Evolutionary conservation across 1,140 invertebrate species (phyloP).

Genomic region (Penaeus japonicus): DNA sequence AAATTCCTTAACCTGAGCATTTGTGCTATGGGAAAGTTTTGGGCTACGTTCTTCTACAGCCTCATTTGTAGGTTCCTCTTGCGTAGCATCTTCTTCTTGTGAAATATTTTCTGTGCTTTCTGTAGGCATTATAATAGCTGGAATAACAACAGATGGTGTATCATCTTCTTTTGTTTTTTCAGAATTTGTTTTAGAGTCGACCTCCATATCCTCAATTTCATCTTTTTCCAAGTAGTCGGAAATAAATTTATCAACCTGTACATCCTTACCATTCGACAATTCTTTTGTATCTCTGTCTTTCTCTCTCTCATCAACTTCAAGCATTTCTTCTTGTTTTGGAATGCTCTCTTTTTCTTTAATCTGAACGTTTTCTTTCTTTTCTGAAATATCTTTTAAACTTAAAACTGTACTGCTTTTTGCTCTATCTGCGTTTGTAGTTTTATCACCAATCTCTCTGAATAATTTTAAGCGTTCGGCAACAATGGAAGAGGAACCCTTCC

Average conservation of each 20-base stretch:
- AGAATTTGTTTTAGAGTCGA: too few species aligned
- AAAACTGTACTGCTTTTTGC: conserved; percentile 51
- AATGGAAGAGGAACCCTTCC: conserved; percentile 25
- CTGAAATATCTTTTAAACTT: conserved; percentile 49
- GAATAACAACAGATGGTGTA: background rate
- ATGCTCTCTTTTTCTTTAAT: conserved; percentile 18
- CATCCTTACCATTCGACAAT: too few species aligned
- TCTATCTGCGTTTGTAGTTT: conserved; percentile 28
- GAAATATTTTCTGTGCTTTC: background rate
- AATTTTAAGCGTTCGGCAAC: conserved; percentile 38
- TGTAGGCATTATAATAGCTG: background rate
- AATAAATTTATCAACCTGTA: too few species aligned
- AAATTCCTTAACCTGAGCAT: conserved; percentile 48
- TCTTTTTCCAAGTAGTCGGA: background rate
- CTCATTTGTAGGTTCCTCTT: background rate
- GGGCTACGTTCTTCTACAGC: background rate
- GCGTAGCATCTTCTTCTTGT: background rate
- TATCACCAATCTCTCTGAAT: conserved; percentile 34
- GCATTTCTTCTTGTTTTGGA: too few species aligned
- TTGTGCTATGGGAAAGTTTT: background rate
- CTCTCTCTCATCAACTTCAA: too few species aligned
- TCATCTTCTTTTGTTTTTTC: too few species aligned
- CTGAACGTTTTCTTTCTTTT: background rate
- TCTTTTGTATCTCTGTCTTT: too few species aligned
- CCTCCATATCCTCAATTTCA: background rate